These are phyloP conservation scores for Griposia aprilina DNA, from an alignment of 2,888 invertebrate genomes.

Conservation along the genomic window DNA sequence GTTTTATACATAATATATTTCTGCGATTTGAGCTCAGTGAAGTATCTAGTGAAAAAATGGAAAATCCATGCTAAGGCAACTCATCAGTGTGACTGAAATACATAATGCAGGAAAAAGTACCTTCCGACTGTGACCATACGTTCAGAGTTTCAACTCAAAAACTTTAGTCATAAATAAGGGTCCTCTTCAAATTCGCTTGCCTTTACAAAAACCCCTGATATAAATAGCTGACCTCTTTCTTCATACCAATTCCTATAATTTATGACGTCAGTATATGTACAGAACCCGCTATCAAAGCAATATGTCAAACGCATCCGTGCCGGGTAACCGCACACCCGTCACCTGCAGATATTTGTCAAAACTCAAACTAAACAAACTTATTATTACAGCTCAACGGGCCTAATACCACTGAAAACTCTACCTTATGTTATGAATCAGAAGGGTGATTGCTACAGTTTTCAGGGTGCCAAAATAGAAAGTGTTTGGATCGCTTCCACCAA, in stretches of 20 bases:
- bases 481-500: conserved; percentile 72
- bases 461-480: conserved; percentile 46
- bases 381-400: conserved; percentile 54
- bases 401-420: conserved; percentile 61
- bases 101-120: background rate
- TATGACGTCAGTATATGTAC: conserved; percentile 81
- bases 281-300: conserved; percentile 86
- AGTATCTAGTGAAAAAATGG: background rate
- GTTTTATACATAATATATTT: conserved; percentile 4
- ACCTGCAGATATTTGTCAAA: conserved; percentile 90
- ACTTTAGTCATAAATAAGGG: conserved; percentile 44
- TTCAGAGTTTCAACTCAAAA: conserved; percentile 27
- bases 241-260: conserved; percentile 78
- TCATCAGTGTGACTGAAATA: background rate
- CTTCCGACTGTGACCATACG: conserved; percentile 3
- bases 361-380: conserved; percentile 79
- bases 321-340: conserved; percentile 85
- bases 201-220: conserved; percentile 45
- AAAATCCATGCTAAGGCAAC: background rate
- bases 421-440: conserved; percentile 59
- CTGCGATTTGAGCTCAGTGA: conserved; percentile 5
- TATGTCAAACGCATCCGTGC: conserved; percentile 87
- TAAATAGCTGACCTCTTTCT: conserved; percentile 63
- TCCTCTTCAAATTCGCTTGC: conserved; percentile 52
- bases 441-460: conserved; percentile 11